Percentiles rank a stretch among this genome's conserved stretches.
These are phyloP conservation scores for Chalcis sispes DNA, from an alignment of 2,888 invertebrate species.

Conservation along the genomic window DNA sequence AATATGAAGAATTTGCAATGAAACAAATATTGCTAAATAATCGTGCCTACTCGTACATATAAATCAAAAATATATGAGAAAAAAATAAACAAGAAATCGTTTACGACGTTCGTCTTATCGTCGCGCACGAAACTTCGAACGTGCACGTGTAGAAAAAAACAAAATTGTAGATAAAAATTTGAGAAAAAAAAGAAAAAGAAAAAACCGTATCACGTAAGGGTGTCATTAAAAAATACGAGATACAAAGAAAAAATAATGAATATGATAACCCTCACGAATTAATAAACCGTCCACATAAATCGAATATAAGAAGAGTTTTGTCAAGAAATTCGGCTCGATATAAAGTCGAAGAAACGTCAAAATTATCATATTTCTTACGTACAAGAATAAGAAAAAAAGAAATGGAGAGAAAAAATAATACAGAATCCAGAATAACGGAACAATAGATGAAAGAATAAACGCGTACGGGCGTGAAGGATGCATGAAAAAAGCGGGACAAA, in stretches of 20 bases:
- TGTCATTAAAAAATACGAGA: constrained; percentile 36
- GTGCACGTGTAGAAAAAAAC: constrained; percentile 16
- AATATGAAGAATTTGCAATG: too few relatives aligned
- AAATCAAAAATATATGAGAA: not conserved
- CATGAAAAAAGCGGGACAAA: constrained; percentile 36
- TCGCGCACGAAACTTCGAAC: constrained; percentile 13
- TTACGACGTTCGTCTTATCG: not conserved
- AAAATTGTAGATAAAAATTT: not conserved
- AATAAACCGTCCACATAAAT: constrained; percentile 52
- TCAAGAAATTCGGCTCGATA: constrained; percentile 26
- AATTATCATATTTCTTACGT: constrained; percentile 54
- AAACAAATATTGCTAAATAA: too few relatives aligned
- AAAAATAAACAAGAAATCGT: not conserved
- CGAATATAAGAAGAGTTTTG: constrained; percentile 20
- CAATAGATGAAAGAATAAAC: not conserved
- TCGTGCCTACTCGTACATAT: too few relatives aligned
- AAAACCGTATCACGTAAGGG: not conserved
- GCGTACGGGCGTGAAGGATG: constrained; percentile 22
- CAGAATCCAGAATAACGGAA: not conserved
- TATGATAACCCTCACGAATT: constrained; percentile 24
- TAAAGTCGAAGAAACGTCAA: constrained; percentile 32
- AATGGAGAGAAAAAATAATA: not conserved
- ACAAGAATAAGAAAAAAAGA: constrained; percentile 19
- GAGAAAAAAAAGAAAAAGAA: not conserved
- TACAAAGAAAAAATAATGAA: constrained; percentile 6